These are phyloP conservation scores for Cantharis nigra DNA, from an alignment of 2,888 invertebrate genomes.

Conservation along the genomic window DNA sequence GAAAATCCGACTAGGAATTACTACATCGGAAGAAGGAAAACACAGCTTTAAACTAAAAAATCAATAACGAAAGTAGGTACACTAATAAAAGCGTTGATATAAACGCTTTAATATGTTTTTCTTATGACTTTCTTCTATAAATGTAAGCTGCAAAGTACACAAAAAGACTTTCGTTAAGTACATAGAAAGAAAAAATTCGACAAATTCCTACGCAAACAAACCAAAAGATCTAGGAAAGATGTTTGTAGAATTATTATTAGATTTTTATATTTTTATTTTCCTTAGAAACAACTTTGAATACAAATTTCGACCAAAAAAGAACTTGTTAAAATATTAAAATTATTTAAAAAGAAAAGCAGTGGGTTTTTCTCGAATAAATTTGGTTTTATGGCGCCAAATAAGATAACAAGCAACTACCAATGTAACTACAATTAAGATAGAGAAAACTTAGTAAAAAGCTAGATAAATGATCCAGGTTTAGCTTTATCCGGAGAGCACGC, in stretches of 20 bases:
- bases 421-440: background rate
- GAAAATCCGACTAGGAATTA: background rate
- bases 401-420: background rate
- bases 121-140: background rate
- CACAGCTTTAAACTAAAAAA: background rate
- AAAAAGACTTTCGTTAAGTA: background rate
- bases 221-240: background rate
- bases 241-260: background rate
- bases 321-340: background rate
- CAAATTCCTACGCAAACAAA: background rate
- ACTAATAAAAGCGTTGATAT: background rate
- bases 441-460: constrained; percentile 16
- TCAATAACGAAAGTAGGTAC: background rate
- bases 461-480: constrained; percentile 25
- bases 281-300: background rate
- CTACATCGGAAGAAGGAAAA: background rate
- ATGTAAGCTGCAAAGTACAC: background rate
- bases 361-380: background rate
- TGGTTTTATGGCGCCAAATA: background rate
- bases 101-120: background rate
- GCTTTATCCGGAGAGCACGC: constrained; percentile 16
- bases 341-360: background rate
- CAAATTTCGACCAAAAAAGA: background rate
- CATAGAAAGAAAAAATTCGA: background rate
- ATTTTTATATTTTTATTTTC: background rate